Evolutionary conservation across 2,888 invertebrate genomes (phyloP).

Genomic region (Ypsolopha scabrella): DNA sequence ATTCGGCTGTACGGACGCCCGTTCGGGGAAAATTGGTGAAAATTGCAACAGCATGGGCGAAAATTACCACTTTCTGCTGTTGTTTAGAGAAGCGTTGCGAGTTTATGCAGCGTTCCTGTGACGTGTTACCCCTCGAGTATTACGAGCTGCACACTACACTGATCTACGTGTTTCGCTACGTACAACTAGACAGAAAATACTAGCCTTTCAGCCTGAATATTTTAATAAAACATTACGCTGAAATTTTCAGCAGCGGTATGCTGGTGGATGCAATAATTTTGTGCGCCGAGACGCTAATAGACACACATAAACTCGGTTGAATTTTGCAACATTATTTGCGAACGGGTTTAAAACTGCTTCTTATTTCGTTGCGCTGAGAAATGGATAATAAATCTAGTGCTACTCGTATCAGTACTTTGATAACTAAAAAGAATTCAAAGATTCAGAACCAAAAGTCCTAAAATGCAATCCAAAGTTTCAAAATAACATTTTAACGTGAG

Average conservation of each 20-base stretch:
- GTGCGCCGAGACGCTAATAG: too few relatives aligned
- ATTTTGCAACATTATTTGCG: background rate
- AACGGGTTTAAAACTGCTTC: background rate
- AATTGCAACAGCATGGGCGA: slow-evolving; percentile 64
- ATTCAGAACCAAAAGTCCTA: too few relatives aligned
- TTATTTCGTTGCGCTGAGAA: background rate
- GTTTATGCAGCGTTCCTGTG: slow-evolving; percentile 48
- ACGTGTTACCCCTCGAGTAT: slow-evolving; percentile 14
- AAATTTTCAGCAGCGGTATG: too few relatives aligned
- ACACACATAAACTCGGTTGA: too few relatives aligned
- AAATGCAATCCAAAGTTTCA: too few relatives aligned
- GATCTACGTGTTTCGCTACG: background rate
- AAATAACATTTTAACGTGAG: too few relatives aligned
- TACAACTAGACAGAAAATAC: background rate
- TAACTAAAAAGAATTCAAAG: too few relatives aligned
- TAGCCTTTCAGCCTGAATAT: background rate
- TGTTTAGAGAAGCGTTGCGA: slow-evolving; percentile 44
- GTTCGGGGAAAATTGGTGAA: slow-evolving; percentile 59
- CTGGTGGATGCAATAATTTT: too few relatives aligned
- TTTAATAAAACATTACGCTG: background rate
- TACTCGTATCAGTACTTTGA: too few relatives aligned
- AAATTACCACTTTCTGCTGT: slow-evolving; percentile 60
- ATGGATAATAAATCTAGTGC: too few relatives aligned
- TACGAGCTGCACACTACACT: background rate
- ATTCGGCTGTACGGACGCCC: slow-evolving; percentile 40